phyloP scores from a whole-genome alignment of 2,113 vertebrate genomes.

The Chamaetylas fuelleborni region DNA sequence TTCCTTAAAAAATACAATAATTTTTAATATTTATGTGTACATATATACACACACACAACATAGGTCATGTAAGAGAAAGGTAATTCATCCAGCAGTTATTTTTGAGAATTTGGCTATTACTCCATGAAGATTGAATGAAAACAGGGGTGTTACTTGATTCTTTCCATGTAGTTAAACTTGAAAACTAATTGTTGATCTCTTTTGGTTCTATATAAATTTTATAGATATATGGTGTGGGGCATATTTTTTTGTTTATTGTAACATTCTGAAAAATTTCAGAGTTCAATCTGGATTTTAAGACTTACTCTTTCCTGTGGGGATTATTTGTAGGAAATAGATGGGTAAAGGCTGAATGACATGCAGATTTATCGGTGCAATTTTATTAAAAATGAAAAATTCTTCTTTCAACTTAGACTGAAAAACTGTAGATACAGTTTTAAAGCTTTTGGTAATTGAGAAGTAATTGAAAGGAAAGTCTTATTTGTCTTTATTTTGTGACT shows the following conservation, averaged over 20 bases:
- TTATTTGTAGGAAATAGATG: background rate
- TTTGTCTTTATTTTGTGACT: background rate
- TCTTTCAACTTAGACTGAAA: background rate
- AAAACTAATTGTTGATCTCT: background rate
- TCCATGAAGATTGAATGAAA: background rate
- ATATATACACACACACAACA: background rate
- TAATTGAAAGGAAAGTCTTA: background rate
- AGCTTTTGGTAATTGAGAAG: background rate
- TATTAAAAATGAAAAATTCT: background rate
- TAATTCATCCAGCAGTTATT: background rate
- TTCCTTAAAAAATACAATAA: background rate
- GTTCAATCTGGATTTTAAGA: background rate
- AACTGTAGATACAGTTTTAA: background rate
- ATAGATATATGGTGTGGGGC: accelerated
- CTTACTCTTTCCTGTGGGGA: background rate
- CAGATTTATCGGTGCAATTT: background rate
- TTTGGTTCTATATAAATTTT: background rate
- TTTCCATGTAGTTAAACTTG: background rate
- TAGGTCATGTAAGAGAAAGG: background rate
- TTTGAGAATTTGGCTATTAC: background rate
- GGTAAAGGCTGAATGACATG: background rate
- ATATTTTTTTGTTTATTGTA: background rate
- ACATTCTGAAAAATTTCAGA: background rate
- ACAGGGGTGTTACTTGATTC: background rate
- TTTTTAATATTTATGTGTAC: background rate